Conservation (phyloP, 2,113 vertebrate genomes). For the Orycteropus afer region DNA sequence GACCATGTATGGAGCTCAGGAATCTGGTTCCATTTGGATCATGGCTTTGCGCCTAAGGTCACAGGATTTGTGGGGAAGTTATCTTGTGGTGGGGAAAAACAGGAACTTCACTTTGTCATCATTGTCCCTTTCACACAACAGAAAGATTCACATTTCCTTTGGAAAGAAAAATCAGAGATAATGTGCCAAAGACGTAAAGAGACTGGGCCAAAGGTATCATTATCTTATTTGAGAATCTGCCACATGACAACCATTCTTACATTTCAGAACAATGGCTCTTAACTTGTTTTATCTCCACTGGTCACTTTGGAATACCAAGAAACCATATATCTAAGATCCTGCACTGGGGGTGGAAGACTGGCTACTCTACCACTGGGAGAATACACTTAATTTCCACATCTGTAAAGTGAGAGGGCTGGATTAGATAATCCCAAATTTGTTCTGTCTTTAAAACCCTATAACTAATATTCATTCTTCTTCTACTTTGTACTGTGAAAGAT, state of each 20-base stretch:
- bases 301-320: background rate
- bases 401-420: background rate
- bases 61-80: conserved; percentile 28
- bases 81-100: conserved; percentile 58
- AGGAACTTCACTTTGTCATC: conserved; percentile 67
- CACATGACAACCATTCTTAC: background rate
- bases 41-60: background rate
- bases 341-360: background rate
- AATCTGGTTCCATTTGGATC: background rate
- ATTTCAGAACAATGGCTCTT: conserved; percentile 46
- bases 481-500: background rate
- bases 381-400: background rate
- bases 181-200: conserved; percentile 12
- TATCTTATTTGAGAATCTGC: background rate
- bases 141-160: background rate
- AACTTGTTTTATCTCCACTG: background rate
- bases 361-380: background rate
- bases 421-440: background rate
- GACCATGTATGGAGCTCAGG: background rate
- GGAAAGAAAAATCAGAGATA: background rate
- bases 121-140: background rate
- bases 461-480: background rate
- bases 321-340: background rate
- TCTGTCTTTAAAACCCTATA: background rate
- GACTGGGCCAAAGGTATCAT: background rate